Evolutionary conservation across 2,113 vertebrate species (phyloP), one percentile per base, ranked within the genome.

Genomic region (Diphyllodes magnificus): DNA sequence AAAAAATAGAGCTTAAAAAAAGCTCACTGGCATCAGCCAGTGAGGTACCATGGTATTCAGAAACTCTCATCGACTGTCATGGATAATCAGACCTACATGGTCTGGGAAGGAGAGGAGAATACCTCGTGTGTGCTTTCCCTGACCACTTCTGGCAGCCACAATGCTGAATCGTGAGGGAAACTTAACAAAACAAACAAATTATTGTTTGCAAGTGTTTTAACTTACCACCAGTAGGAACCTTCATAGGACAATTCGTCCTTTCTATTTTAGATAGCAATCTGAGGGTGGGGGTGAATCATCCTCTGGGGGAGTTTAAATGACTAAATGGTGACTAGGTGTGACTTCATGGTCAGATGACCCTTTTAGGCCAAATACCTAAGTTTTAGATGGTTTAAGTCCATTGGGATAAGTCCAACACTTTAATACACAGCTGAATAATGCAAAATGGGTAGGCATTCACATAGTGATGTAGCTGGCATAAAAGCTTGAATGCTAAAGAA

Each of bases 31-130:
- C 40, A 51, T 9, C n/a, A 63, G 14, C 27, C 20, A 35, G n/a
- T 44, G 45, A 72, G 6, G 11, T 68, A 30, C 9, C 13, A 9
- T 1, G 1, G 10, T 28, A 57, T 57, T 82, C 28, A 76, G 31
- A 54, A 72, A 0, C 11, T 61, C 25, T 72, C 37, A 10, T 8
- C 0, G 1, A 19, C 35, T n/a, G 5, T 6, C 15, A 22, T 2
- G 4, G 19, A 13, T 44, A 72, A 44, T 49, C 53, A 88, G 57
- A 72, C 7, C 22, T 82, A 10, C 17, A 11, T 23, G 11, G 17
- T 37, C 23, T 7, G 5, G 16, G 31, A 64, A 56, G 24, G 8
- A 68, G 33, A 37, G 6, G 17, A 78, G 19, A 65, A 45, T 7
- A 10, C 1, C 30, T 11, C 9, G 10, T 11, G 7, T 35, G 24